Base-by-base conservation (phyloP, 1,140 invertebrate genomes). In the Prorops nasuta region DNA sequence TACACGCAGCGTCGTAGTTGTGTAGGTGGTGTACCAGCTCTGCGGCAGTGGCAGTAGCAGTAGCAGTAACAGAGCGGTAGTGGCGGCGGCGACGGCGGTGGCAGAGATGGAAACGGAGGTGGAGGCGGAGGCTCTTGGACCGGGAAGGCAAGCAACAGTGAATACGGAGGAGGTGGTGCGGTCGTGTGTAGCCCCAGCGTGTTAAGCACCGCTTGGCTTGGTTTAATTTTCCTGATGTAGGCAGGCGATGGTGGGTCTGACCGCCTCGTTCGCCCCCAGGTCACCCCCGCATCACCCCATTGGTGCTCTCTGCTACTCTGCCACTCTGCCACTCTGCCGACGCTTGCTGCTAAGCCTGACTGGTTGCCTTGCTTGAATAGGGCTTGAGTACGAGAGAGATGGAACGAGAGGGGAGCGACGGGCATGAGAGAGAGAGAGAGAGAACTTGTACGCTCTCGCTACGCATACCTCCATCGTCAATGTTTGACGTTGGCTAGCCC, bases 141-240 rank as follows among this genome's bases (percentile, higher is more conserved):
- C 35, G 36, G 56, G 48, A n/a, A n/a, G n/a, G n/a, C n/a, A n/a
- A n/a, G n/a, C n/a, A n/a, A n/a, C n/a, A n/a, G n/a, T n/a, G 61
- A 67, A 59, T 59, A 53, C 54, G 61, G 62, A 54, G 63, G 63
- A 64, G 64, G 62, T 67, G 63, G 64, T 61, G 58, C 63, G 51
- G 54, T 39, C 53, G 69, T 66, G 60, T 71, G 69, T 76, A 71
- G 73, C 72, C 69, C 66, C 69, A 73, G 64, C 74, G 72, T 67
- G 73, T 77, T 77, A 76, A 74, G 65, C 73, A 76, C 64, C 71
- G 74, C 73, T 76, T 74, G 72, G 72, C 70, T 77, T 76, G 74
- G 64, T 77, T 77, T 75, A 77, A 77, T 77, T 77, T 77, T 77
- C 74, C 69, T 75, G 74, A 76, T 76, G 74, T 77, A 77, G 72